Conservation (phyloP, 2,888 invertebrate genomes). For the Tipula confusa region DNA sequence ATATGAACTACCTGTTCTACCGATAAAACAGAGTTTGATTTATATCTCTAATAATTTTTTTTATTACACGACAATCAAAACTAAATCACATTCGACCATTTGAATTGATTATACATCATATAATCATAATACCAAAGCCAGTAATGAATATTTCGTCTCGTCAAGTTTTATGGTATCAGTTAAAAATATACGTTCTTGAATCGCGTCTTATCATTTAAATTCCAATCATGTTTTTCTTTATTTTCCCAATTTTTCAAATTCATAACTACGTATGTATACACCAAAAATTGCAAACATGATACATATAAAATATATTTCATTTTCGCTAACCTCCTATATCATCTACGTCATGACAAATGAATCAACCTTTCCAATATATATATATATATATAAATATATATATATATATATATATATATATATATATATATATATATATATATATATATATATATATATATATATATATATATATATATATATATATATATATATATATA, state of each 20-base stretch:
- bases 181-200: neutral
- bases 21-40: too few relatives aligned
- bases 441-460: neutral
- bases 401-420: neutral
- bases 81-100: neutral
- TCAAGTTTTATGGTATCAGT: neutral
- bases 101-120: neutral
- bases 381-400: neutral
- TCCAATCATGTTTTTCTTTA: constrained; percentile 3
- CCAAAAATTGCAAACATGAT: neutral
- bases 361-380: neutral
- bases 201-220: neutral
- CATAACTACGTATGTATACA: neutral
- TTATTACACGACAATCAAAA: neutral
- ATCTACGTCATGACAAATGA: constrained; percentile 3
- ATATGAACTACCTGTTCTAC: too few relatives aligned
- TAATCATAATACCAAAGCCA: neutral
- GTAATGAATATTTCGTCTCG: neutral
- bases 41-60: too few relatives aligned
- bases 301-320: neutral
- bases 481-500: neutral
- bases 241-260: neutral
- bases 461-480: neutral
- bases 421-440: neutral
- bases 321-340: constrained; percentile 25